Evolutionary conservation across 2,113 vertebrate genomes (phyloP).

Genomic region (Pongo pygmaeus): DNA sequence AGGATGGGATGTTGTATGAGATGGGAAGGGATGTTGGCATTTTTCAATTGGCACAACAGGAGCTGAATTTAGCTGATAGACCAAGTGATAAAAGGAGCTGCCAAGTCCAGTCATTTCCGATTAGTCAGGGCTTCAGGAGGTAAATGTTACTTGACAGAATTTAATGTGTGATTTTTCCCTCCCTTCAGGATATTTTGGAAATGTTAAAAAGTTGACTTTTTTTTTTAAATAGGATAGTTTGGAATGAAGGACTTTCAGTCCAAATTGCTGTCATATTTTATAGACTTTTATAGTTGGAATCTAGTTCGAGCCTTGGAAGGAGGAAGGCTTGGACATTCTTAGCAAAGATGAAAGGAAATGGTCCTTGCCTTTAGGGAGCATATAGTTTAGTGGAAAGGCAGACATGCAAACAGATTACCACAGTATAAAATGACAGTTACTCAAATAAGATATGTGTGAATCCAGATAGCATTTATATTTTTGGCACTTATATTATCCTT

Average conservation of each 20-base stretch:
- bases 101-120: conserved; percentile 59
- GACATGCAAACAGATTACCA: not conserved
- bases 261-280: not conserved
- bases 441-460: not conserved
- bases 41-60: conserved; percentile 10
- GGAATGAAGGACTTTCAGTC: not conserved
- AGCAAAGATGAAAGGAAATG: not conserved
- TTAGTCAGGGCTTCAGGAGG: conserved; percentile 39
- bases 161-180: conserved; percentile 44
- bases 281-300: not conserved
- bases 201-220: conserved; percentile 55
- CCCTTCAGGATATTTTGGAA: conserved; percentile 49
- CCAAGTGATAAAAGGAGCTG: conserved; percentile 17
- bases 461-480: not conserved
- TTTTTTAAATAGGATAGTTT: not conserved
- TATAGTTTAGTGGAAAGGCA: not conserved
- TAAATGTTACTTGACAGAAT: conserved; percentile 60
- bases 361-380: not conserved
- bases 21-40: not conserved
- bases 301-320: not conserved
- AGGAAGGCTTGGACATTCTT: not conserved
- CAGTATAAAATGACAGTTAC: not conserved
- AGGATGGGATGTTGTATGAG: not conserved
- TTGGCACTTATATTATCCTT: not conserved
- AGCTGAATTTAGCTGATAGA: conserved; percentile 41